Percentiles rank a stretch among this genome's conserved stretches.
phyloP scores from a whole-genome alignment of 2,797 vertebrate genomes.

The Semotilus atromaculatus region DNA sequence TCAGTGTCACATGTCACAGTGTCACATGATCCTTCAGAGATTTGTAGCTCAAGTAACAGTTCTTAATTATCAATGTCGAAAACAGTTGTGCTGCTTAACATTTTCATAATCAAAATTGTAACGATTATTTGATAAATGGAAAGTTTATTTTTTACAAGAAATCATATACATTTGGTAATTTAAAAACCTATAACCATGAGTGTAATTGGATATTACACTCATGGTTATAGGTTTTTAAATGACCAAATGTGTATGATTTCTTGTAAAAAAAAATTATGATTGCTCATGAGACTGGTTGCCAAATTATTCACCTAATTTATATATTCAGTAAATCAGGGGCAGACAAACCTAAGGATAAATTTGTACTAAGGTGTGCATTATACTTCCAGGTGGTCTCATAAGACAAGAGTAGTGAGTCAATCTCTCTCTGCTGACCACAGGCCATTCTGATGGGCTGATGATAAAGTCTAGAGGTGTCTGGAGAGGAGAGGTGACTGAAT shows the following conservation, averaged over 20 bases:
- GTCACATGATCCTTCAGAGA: not conserved
- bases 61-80: not conserved
- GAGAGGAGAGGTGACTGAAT: constrained; percentile 56
- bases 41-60: not conserved
- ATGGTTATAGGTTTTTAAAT: not conserved
- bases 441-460: constrained; percentile 42
- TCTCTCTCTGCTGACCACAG: constrained; percentile 24
- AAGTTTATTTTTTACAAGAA: too few species aligned
- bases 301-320: not conserved
- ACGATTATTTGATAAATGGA: not conserved
- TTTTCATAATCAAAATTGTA: not conserved
- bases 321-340: not conserved
- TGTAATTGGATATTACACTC: too few species aligned
- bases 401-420: constrained; percentile 1
- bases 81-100: not conserved
- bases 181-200: too few species aligned
- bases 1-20: too few species aligned
- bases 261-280: not conserved
- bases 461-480: constrained; percentile 45
- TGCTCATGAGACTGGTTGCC: not conserved
- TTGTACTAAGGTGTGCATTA: not conserved
- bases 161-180: too few species aligned
- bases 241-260: not conserved
- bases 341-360: not conserved
- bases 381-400: not conserved